These are phyloP conservation scores for Ernsta delagoae DNA, from an alignment of 2,888 invertebrate genomes.

Conservation along the genomic window DNA sequence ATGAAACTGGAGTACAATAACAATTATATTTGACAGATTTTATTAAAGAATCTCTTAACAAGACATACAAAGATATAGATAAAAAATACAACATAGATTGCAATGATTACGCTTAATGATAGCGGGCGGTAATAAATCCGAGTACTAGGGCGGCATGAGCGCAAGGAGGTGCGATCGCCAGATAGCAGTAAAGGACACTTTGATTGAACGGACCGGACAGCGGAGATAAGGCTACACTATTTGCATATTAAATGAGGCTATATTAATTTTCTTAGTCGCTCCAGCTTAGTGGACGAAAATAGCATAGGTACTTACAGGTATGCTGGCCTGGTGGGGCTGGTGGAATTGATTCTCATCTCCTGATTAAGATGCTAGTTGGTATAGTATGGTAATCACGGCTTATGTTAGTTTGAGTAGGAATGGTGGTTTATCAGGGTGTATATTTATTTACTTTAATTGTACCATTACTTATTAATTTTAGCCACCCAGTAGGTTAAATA, in stretches of 20 bases:
- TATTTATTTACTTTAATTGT: neutral
- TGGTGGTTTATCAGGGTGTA: neutral
- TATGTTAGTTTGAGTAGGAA: neutral
- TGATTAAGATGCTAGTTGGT: slow-evolving; percentile 30
- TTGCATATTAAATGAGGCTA: slow-evolving; percentile 81
- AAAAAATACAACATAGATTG: slow-evolving; percentile 54
- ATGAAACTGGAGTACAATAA: too few species aligned
- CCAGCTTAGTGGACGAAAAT: slow-evolving; percentile 41
- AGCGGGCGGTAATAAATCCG: slow-evolving; percentile 67
- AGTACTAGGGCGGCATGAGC: slow-evolving; percentile 68
- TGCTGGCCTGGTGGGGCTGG: slow-evolving; percentile 20
- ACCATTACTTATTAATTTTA: neutral
- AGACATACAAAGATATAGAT: slow-evolving; percentile 41
- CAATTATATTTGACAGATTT: too few species aligned
- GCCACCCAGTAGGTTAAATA: too few species aligned
- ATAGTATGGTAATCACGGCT: slow-evolving; percentile 16
- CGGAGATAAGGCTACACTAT: slow-evolving; percentile 71
- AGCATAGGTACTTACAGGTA: slow-evolving; percentile 30
- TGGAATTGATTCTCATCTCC: slow-evolving; percentile 30
- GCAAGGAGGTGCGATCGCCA: slow-evolving; percentile 65
- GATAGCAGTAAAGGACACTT: slow-evolving; percentile 80
- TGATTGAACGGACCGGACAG: slow-evolving; percentile 82
- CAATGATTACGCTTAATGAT: slow-evolving; percentile 66
- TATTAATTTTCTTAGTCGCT: slow-evolving; percentile 69
- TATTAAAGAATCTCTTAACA: slow-evolving; percentile 37